A percentile compares a stretch with the other conserved stretches of the same genome.
Conservation (phyloP, 2,113 vertebrate genomes). For the Saguinus imperator region DNA sequence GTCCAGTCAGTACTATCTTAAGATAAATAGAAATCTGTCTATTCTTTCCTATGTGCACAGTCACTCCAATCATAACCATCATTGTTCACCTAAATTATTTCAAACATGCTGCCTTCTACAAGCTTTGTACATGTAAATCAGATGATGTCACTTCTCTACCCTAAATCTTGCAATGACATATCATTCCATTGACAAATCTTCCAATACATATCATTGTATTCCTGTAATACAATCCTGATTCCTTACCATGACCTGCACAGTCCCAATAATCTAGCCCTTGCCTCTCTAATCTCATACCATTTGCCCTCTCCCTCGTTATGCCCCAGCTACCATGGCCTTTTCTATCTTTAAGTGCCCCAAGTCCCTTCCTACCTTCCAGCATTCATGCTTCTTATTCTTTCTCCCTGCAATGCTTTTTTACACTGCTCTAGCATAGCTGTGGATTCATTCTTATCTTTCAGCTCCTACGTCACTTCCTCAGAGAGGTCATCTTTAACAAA, state of each 20-base stretch:
- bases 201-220: background rate
- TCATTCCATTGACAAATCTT: background rate
- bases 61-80: background rate
- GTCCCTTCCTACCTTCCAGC: background rate
- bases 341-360: background rate
- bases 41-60: background rate
- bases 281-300: background rate
- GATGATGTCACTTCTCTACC: background rate
- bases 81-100: background rate
- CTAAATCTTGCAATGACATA: background rate
- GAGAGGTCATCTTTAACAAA: background rate
- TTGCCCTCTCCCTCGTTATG: background rate
- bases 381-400: background rate
- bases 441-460: background rate
- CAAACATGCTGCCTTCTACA: background rate
- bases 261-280: background rate
- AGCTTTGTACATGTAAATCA: background rate
- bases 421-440: background rate
- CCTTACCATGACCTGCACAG: background rate
- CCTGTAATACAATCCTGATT: background rate
- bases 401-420: background rate
- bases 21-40: background rate
- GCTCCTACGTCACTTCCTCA: background rate
- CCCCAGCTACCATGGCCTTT: background rate
- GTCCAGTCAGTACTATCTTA: background rate